These are phyloP conservation scores for Microplitis deprimator DNA, from an alignment of 2,888 invertebrate species.

Conservation along the genomic window DNA sequence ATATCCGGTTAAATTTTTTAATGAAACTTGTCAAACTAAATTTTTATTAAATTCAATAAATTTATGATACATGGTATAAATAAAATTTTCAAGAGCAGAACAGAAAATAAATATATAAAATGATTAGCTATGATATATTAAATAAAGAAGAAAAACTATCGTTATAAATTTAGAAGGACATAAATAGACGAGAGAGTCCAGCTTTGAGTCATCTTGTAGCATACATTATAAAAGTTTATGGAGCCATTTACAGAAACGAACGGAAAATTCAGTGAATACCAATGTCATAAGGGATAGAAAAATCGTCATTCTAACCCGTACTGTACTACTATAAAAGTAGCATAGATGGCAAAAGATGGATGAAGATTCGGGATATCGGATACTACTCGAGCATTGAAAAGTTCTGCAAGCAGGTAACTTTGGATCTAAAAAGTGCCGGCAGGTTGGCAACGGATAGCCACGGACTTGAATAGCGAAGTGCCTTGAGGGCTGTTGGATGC, in stretches of 20 bases:
- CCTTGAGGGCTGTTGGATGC: slow-evolving; percentile 65
- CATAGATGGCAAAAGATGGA: background rate
- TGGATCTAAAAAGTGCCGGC: slow-evolving; percentile 68
- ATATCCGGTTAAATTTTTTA: background rate
- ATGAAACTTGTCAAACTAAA: background rate
- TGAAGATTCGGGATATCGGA: slow-evolving; percentile 24
- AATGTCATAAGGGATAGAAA: slow-evolving; percentile 5
- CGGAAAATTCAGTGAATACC: slow-evolving; percentile 21
- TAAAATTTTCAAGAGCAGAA: slow-evolving; percentile 12
- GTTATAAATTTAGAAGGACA: background rate
- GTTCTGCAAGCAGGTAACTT: slow-evolving; percentile 64
- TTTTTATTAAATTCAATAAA: background rate
- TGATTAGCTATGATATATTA: background rate
- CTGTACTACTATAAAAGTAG: slow-evolving; percentile 8
- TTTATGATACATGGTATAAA: background rate
- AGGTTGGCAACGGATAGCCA: slow-evolving; percentile 59
- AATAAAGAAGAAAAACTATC: background rate
- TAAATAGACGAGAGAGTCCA: slow-evolving; percentile 5
- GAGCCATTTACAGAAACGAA: slow-evolving; percentile 16
- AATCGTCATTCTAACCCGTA: background rate
- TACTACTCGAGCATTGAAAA: slow-evolving; percentile 43
- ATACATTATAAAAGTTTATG: background rate
- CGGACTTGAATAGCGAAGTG: slow-evolving; percentile 66
- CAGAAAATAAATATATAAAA: background rate
- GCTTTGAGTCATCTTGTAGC: background rate